Base-by-base conservation (phyloP, 2,797 vertebrate species). In the Acanthopagrus latus region DNA sequence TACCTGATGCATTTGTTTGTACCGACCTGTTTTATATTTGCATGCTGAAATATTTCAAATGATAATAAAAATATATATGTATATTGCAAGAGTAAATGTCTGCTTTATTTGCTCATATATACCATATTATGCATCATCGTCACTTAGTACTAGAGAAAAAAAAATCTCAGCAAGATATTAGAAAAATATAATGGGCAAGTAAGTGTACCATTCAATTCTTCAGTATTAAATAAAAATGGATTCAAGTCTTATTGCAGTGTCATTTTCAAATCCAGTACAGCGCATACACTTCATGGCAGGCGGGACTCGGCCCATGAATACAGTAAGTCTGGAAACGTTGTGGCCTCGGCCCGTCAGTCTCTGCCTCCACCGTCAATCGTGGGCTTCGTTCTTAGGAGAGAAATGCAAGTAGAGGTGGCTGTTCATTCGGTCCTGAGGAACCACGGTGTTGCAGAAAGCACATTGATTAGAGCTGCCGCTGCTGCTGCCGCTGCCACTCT, bases 371-470 rank as follows among this genome's bases (percentile, higher is more conserved):
- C 84, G 90, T 95, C 93, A 95, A 89, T 94, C 89, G 93, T 95
- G 95, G 85, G 95, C 94, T 85, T 96, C 94, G 80, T 90, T 94
- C 92, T 96, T 94, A 52, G 54, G 74, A 46, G 92, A 93, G 93
- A 96, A 98, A 95, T 99, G 98, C 86, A 95, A 97, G 96, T 97
- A 97, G 90, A 99, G 97, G 96, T 99, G 98, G 93, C 96, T 95
- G 89, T 97, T 96, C 95, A 99, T 97, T 92, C 87, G 89, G 80
- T 96, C 96, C 91, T 94, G 95, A 89, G 97, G 97, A 92, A 99
- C 97, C 90, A 96, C 95, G 84, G 96, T 95, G 56, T 96, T 90
- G 96, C 98, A 99, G 96, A 99, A 99, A 92, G 97, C 97, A 93
- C 98, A 99, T 92, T 93, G 93, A 78, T 92, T 85, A 13, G 90